Evolutionary conservation across 35 echinoderm and acorn worm species (phyloP).

Genomic region (Anneissia japonica): DNA sequence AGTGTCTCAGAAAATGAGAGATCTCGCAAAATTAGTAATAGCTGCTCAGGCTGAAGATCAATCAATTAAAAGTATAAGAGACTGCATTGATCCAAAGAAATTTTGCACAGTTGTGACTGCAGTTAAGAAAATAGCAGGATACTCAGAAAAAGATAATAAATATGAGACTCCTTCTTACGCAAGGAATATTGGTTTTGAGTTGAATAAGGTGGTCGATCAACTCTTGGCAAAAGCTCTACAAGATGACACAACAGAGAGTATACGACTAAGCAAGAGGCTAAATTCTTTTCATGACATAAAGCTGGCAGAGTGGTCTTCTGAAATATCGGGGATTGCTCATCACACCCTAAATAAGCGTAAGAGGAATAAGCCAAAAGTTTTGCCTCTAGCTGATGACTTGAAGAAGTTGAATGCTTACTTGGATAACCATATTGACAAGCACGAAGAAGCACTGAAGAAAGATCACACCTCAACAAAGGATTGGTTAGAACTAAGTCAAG

Average conservation of each 20-base stretch:
- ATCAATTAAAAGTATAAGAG: background rate
- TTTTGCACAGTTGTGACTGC: background rate
- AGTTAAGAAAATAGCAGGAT: background rate
- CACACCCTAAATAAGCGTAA: background rate
- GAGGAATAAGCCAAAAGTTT: background rate
- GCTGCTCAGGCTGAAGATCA: too few relatives aligned
- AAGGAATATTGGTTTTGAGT: background rate
- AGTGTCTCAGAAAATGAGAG: slow-evolving; percentile 26
- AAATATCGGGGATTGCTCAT: background rate
- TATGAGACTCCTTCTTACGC: background rate
- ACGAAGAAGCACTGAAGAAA: background rate
- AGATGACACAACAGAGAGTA: background rate
- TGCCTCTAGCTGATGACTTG: background rate
- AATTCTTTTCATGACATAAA: background rate
- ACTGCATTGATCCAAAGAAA: background rate
- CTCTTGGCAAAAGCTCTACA: background rate
- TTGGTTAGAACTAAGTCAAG: background rate
- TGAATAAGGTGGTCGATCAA: background rate
- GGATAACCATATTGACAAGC: background rate
- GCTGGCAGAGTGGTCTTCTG: background rate
- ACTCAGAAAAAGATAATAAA: background rate
- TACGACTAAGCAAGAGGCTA: background rate
- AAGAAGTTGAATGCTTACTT: background rate
- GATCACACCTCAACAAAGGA: background rate
- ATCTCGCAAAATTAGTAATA: too few relatives aligned